phyloP scores from a whole-genome alignment of 2,888 invertebrate genomes.

The Lepas anatifera region DNA sequence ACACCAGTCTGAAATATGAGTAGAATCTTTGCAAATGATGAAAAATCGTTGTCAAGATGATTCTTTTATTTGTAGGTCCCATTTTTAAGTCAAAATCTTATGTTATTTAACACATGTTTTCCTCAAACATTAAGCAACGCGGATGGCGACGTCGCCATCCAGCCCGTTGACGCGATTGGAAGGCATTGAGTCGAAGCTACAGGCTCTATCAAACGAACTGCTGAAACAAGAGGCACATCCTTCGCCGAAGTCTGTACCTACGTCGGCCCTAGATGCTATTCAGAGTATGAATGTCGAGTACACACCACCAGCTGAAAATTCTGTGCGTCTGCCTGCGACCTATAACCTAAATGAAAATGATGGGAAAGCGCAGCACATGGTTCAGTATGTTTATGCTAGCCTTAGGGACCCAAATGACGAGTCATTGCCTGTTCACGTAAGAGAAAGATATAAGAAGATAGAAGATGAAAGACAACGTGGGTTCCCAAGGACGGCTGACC shows the following conservation, averaged over 20 bases:
- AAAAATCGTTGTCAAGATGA: not conserved
- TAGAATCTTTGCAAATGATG: too few species aligned
- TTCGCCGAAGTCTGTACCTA: not conserved
- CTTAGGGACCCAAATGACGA: not conserved
- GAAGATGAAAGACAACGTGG: not conserved
- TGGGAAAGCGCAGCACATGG: not conserved
- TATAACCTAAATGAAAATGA: not conserved
- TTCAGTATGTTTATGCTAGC: not conserved
- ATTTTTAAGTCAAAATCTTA: not conserved
- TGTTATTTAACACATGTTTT: not conserved
- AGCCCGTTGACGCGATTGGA: too few species aligned
- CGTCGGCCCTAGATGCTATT: not conserved
- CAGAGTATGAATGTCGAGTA: not conserved
- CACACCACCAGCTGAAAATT: not conserved
- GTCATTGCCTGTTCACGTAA: not conserved
- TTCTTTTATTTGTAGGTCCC: not conserved
- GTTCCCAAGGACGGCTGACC: too few species aligned
- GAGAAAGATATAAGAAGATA: not conserved
- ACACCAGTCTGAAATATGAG: too few species aligned
- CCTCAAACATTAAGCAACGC: not conserved
- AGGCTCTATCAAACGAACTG: not conserved
- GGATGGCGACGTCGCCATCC: conserved; percentile 1
- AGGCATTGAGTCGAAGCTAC: too few species aligned
- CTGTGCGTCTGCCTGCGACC: not conserved
- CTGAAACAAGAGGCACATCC: not conserved